Evolutionary conservation across 2,797 vertebrate species (phyloP).

Genomic region (Ptychobarbus kaznakovi): DNA sequence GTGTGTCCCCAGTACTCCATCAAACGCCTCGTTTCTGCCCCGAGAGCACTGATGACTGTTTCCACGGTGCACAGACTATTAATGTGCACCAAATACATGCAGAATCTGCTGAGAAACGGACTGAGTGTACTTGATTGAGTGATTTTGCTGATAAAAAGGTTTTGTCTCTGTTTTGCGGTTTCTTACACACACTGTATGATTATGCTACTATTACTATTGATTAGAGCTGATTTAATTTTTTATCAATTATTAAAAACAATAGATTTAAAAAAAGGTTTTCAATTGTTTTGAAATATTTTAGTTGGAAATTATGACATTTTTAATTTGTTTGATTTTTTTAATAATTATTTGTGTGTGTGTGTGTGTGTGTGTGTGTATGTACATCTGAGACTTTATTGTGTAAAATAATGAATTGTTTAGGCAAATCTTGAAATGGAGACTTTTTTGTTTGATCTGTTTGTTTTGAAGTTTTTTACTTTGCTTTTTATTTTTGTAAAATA

Average conservation of each 20-base stretch:
- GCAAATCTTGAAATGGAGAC: background rate
- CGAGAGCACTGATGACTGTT: constrained; percentile 11
- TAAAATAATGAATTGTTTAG: background rate
- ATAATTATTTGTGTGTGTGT: no score
- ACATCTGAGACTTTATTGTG: background rate
- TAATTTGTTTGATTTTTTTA: no score
- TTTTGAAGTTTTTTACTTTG: no score
- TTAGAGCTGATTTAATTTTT: background rate
- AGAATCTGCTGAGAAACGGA: background rate
- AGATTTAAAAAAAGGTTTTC: background rate
- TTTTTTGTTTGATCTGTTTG: no score
- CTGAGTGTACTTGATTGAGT: background rate
- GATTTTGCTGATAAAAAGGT: background rate
- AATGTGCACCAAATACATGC: constrained; percentile 22
- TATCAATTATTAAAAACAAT: background rate
- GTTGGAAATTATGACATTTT: no score
- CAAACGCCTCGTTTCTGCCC: constrained; percentile 37
- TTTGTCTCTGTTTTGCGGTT: background rate
- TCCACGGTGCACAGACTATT: constrained; percentile 32
- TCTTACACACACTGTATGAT: background rate
- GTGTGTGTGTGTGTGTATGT: no score
- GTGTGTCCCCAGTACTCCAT: constrained; percentile 40
- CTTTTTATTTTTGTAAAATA: no score
- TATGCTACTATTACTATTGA: background rate
- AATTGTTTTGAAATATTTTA: no score